Evolutionary conservation across 2,113 vertebrate genomes (phyloP), one percentile per base, ranked within the genome.

Genomic region (Pitta sordida): DNA sequence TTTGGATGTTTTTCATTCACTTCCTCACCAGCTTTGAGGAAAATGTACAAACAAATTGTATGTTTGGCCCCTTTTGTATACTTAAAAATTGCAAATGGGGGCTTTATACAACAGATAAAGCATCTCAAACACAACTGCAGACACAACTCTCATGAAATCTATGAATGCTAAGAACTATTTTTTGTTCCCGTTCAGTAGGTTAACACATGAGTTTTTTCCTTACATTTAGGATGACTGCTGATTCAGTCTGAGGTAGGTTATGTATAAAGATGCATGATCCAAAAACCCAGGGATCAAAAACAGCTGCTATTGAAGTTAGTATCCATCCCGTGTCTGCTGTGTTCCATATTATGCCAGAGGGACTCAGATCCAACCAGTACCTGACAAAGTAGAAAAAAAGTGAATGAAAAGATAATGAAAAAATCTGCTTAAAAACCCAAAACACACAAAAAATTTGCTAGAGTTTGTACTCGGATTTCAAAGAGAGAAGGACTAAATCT

Each of bases 291-390:
- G 98, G 97, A 34, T 98, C 96, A 58, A 98, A 74, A n/a, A 98
- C 17, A 48, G 88, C 86, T 12, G 95, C 95, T 76, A 98, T 2
- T 5, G 93, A 15, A 51, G 97, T 88, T 43, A 98, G 11, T 75
- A 98, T 95, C 98, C 98, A 99, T 64, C 98, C 98, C 5, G 98
- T 98, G 90, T 99, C 98, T 39, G 98, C 96, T 30, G 97, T 84
- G 91, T 96, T 97, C 98, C 98, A 99, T 34, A 98, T 10, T 15
- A 97, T 3, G 5, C 98, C 95, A 16, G 94, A 87, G 2, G 96
- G 62, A 26, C 96, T 97, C 56, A 98, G 92, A 83, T 98, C 95
- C 88, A 98, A 75, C 98, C 98, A 98, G 85, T 96, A 97, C 77
- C 98, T 98, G 81, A 64, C 0, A 75, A 5, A 80, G 41, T 17